Conservation (phyloP, 2,797 vertebrate genomes). For the Mus minutoides region DNA sequence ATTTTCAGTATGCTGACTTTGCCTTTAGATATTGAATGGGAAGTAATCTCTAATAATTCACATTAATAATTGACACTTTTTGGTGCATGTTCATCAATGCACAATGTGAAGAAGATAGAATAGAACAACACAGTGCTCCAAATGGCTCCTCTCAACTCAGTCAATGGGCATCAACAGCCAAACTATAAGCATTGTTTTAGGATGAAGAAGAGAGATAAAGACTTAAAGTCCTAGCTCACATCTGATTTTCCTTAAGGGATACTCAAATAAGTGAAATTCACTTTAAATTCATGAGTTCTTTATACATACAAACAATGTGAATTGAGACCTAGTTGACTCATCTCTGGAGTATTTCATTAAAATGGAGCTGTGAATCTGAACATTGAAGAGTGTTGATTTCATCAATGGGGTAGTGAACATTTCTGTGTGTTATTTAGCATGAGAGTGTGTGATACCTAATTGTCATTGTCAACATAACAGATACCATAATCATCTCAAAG, state of each 20-base stretch:
- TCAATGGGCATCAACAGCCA: too few species aligned
- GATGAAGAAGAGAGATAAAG: background rate
- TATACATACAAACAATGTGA: background rate
- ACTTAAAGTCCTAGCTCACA: background rate
- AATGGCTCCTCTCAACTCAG: background rate
- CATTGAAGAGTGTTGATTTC: background rate
- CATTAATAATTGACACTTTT: background rate
- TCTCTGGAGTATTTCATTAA: background rate
- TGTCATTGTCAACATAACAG: background rate
- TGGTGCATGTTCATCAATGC: background rate
- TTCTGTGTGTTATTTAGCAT: background rate
- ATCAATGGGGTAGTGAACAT: background rate
- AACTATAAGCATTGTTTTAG: background rate
- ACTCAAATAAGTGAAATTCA: background rate
- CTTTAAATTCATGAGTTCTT: background rate
- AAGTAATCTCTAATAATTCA: background rate
- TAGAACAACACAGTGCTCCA: background rate
- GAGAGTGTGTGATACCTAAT: background rate
- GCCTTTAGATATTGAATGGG: background rate
- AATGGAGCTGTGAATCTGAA: too few species aligned
- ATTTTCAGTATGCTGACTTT: background rate
- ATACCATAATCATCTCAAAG: background rate
- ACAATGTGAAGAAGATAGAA: too few species aligned
- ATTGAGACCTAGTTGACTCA: background rate
- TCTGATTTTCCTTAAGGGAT: background rate